Base-by-base conservation (phyloP, 2,113 vertebrate genomes). In the Ophthalmotilapia sp. region DNA sequence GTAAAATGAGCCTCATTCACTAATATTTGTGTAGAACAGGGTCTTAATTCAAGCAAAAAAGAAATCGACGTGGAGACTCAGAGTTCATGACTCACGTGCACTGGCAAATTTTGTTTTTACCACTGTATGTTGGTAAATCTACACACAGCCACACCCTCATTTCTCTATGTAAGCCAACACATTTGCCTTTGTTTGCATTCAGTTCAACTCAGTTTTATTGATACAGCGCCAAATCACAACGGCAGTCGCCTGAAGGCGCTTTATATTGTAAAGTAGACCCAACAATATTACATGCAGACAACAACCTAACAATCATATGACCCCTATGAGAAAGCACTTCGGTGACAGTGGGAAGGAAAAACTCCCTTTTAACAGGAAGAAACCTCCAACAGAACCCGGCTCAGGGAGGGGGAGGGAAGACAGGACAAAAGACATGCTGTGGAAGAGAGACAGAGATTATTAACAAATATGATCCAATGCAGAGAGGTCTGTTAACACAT, bases 11-110 rank as follows among this genome's bases (percentile, higher is more conserved):
- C 31, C 31, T 65, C 17, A n/a, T n/a, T 65, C 60, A 38, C 60
- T n/a, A 0, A 65, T 65, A 12, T 65, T 65, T 65, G 60, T 65
- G 17, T 62, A 33, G 58, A 62, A 62, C 8, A 33, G 15, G 29
- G 15, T 62, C 9, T 62, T 62, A 62, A 62, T 4, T 36, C 0
- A 2, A 19, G 15, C 60, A 65, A 65, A 65, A 36, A 0, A 65
- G 3, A 9, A 65, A 36, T 36, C 6, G 0, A 65, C 2, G 0
- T 65, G 31, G 60, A 65, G 60, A 36, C 31, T 65, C 17, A 65
- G 9, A 36, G 31, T n/a, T 65, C 60, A 65, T 38, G 31, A 65
- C 31, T 2, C 10, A 3, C 7, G 31, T 62, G 17, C 58, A 62
- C 14, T 19, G 58, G 58, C 17, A 62, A 62, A 62, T 62, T 62